Evolutionary conservation across 2,113 vertebrate species (phyloP).

Genomic region (Xenopus laevis): DNA sequence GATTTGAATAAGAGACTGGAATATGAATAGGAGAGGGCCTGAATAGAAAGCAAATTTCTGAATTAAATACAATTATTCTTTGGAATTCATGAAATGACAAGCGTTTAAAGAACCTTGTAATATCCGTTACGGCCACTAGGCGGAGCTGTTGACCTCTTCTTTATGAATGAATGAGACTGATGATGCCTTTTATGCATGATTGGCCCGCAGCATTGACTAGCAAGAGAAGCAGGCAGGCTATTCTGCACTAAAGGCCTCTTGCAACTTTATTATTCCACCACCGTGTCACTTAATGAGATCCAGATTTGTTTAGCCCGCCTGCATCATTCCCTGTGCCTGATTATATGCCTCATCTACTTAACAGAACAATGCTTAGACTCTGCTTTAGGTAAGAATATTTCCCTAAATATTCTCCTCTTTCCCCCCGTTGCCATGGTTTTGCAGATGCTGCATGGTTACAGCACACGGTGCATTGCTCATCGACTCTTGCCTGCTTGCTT

Average conservation of each 20-base stretch:
- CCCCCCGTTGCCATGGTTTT: conserved; percentile 40
- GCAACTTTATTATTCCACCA: conserved; percentile 8
- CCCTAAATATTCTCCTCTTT: conserved; percentile 38
- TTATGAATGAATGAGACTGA: neutral
- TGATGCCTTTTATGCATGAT: neutral
- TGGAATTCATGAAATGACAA: no score
- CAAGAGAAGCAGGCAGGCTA: neutral
- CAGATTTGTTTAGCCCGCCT: neutral
- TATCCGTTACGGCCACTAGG: conserved; percentile 4
- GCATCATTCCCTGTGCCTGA: neutral
- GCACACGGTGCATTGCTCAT: conserved; percentile 40
- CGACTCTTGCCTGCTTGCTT: conserved; percentile 35
- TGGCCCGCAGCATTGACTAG: conserved; percentile 5
- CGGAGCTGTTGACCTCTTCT: neutral
- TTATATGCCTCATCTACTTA: neutral
- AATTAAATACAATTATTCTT: no score
- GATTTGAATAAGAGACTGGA: no score
- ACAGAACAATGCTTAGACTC: conserved; percentile 12
- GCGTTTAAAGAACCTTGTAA: neutral
- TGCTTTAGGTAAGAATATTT: conserved; percentile 24
- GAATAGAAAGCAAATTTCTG: no score
- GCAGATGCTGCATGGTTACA: conserved; percentile 44
- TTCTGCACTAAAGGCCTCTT: neutral
- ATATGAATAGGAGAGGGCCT: no score
- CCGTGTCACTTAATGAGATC: neutral